Evolutionary conservation across 30 jellyfish, hydroid and myxozoan species (phyloP).

Genomic region (Pseudorhiza aurosa): DNA sequence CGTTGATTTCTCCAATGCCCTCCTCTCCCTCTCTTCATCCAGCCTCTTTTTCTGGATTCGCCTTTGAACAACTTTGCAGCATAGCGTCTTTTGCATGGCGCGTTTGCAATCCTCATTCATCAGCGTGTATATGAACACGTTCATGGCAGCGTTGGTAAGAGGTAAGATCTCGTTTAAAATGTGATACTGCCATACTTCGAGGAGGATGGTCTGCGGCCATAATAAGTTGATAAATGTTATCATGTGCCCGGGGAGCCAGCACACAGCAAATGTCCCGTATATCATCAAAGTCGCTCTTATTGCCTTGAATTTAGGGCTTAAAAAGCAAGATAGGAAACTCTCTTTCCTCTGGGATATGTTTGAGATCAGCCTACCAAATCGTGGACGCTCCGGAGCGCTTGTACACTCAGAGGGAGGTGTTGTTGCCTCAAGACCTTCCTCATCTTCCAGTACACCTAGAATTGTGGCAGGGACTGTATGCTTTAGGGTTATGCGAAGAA

Average conservation of each 20-base stretch:
- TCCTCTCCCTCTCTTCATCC: conserved; percentile 4
- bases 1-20: conserved; percentile 30
- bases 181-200: conserved; percentile 46
- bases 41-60: conserved; percentile 7
- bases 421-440: background rate
- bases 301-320: conserved; percentile 22
- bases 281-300: conserved; percentile 26
- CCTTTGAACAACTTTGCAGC: conserved; percentile 17
- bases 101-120: conserved; percentile 61
- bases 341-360: background rate
- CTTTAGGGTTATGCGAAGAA: conserved; percentile 55
- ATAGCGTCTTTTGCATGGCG: conserved; percentile 45
- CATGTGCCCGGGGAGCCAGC: conserved; percentile 79
- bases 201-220: conserved; percentile 23
- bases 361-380: background rate
- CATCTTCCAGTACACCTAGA: background rate
- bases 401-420: background rate
- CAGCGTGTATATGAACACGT: conserved; percentile 76
- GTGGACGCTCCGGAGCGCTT: background rate
- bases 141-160: conserved; percentile 49
- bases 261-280: conserved; percentile 76
- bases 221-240: conserved; percentile 10
- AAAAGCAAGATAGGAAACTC: conserved; percentile 3
- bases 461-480: conserved; percentile 62
- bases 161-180: conserved; percentile 70